A percentile compares a stretch with the other conserved stretches of the same genome.
Evolutionary conservation across 2,113 vertebrate species (phyloP).

Genomic region (human (Homo sapiens)): GRCh38 chr3:161610001-161610500

Average conservation of each 20-base stretch:
- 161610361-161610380: neutral
- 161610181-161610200: neutral
- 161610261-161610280: neutral
- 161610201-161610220: neutral
- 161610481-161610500: constrained; percentile 15
- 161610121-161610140: neutral
- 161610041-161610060: neutral
- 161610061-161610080: neutral
- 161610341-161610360: neutral
- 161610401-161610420: neutral
- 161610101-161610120: neutral
- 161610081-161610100: neutral
- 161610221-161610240: neutral
- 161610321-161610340: neutral
- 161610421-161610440: neutral
- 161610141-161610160: neutral
- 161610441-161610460: constrained; percentile 41
- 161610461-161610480: neutral
- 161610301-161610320: neutral
- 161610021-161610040: constrained; percentile 29
- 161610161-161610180: neutral
- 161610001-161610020: constrained; percentile 59
- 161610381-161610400: constrained; percentile 6
- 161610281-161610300: neutral
- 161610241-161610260: neutral